These are phyloP conservation scores for Urophycis tenuis DNA, from an alignment of 2,797 vertebrate genomes.

Conservation along the genomic window DNA sequence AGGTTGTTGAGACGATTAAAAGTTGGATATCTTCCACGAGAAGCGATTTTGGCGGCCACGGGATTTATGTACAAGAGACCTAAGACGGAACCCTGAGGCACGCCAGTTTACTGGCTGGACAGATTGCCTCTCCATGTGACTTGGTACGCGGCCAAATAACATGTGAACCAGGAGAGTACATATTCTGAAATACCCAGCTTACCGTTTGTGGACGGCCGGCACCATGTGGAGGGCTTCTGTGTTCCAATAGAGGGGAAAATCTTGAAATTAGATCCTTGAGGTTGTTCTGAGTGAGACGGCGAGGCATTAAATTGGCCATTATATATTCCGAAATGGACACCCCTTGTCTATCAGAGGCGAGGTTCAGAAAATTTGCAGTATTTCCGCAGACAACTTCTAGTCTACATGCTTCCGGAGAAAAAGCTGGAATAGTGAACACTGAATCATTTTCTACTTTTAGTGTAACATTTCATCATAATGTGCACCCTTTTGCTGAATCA, in stretches of 20 bases:
- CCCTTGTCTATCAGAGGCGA: not conserved
- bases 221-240: not conserved
- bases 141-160: not conserved
- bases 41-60: not conserved
- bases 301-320: conserved; percentile 5
- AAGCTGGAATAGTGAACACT: not conserved
- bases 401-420: not conserved
- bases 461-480: not conserved
- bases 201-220: not conserved
- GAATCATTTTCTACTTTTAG: not conserved
- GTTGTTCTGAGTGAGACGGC: not conserved
- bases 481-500: conserved; percentile 1
- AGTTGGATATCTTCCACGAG: not conserved
- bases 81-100: not conserved
- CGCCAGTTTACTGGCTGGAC: conserved; percentile 1
- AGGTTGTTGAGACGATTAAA: not conserved
- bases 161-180: not conserved
- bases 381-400: not conserved
- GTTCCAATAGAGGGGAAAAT: conserved; percentile 2
- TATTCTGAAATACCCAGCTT: not conserved
- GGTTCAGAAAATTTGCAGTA: not conserved
- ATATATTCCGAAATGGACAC: not conserved
- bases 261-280: conserved; percentile 4
- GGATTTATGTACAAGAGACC: not conserved
- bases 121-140: conserved; percentile 3